phyloP scores from a whole-genome alignment of 2,797 vertebrate species.

The Octomys mimax region DNA sequence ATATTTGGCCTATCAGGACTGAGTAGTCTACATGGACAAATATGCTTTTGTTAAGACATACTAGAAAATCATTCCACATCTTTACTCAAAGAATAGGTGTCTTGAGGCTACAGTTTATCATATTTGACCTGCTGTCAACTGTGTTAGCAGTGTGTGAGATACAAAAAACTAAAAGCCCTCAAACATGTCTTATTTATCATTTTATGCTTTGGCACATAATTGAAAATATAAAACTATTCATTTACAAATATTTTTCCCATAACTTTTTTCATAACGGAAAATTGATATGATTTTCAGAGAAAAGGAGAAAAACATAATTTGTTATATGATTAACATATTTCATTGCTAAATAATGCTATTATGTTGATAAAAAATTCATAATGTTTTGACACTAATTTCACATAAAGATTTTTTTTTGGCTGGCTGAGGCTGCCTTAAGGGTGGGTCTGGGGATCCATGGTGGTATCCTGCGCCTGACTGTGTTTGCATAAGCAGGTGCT shows the following conservation, averaged over 20 bases:
- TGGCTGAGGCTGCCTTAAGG: too few relatives aligned
- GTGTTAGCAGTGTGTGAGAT: constrained; percentile 53
- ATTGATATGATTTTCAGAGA: neutral
- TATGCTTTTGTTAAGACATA: neutral
- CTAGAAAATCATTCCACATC: constrained; percentile 17
- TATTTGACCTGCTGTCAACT: constrained; percentile 31
- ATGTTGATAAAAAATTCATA: constrained; percentile 40
- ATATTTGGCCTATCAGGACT: constrained; percentile 18
- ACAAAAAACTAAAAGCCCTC: constrained; percentile 23
- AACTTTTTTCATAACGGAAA: constrained; percentile 30
- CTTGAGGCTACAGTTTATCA: neutral
- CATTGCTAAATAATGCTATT: constrained; percentile 44
- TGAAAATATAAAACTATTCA: constrained; percentile 43
- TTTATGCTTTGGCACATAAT: neutral
- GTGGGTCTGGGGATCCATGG: too few relatives aligned
- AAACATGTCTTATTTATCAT: constrained; percentile 18
- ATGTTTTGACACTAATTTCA: constrained; percentile 17
- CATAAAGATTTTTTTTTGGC: neutral
- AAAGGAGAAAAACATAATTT: neutral
- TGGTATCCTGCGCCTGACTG: too few relatives aligned
- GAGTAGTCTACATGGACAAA: constrained; percentile 18
- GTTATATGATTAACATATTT: constrained; percentile 42
- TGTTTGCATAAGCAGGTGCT: too few relatives aligned
- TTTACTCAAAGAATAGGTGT: constrained; percentile 18
- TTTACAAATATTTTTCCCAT: constrained; percentile 8